Percentiles rank a stretch among this genome's conserved stretches.
Conservation (phyloP, 2,113 vertebrate genomes). For the Equus przewalskii region DNA sequence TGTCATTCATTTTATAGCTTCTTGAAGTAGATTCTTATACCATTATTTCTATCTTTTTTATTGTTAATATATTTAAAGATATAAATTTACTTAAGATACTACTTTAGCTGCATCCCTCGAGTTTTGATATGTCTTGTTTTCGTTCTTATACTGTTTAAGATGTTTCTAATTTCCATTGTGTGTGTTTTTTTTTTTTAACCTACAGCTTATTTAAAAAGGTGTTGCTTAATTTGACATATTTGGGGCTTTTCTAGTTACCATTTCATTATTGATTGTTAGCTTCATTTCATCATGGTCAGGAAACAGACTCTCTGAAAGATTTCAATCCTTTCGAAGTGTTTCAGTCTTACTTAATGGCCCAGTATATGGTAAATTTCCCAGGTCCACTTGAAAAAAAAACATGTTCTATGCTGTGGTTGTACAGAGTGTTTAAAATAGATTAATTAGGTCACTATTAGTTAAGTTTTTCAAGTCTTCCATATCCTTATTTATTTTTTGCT, state of each 20-base stretch:
- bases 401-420: neutral
- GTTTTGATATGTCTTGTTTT: neutral
- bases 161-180: neutral
- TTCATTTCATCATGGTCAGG: neutral
- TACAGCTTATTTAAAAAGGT: neutral
- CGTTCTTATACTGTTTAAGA: neutral
- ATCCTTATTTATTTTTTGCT: neutral
- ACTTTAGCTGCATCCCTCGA: neutral
- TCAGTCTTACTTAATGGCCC: neutral
- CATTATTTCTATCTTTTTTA: neutral
- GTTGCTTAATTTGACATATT: neutral
- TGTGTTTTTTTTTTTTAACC: neutral
- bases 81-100: neutral
- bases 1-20: neutral
- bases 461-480: neutral
- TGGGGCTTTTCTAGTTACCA: neutral
- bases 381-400: neutral
- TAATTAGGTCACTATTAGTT: neutral
- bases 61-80: neutral
- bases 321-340: neutral
- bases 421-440: neutral
- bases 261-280: neutral
- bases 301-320: neutral
- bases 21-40: neutral
- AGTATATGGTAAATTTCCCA: neutral